These are phyloP conservation scores for Molothrus aeneus DNA, from an alignment of 2,797 vertebrate species.

Conservation along the genomic window DNA sequence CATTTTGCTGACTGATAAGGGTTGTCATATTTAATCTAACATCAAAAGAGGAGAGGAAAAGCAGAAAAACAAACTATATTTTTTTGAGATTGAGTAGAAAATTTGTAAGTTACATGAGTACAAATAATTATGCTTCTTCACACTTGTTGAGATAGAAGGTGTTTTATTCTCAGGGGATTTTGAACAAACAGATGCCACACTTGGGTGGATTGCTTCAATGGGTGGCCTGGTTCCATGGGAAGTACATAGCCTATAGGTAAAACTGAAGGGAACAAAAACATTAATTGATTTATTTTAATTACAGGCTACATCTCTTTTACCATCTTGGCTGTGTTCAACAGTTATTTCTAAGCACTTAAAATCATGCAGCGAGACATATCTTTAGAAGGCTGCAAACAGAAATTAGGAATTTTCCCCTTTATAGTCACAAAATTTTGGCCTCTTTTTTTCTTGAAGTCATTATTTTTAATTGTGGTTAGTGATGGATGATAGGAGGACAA, in stretches of 20 bases:
- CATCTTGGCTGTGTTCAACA: neutral
- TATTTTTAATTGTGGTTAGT: neutral
- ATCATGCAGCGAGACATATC: neutral
- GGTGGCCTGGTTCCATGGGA: neutral
- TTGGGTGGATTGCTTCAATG: neutral
- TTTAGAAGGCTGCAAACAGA: neutral
- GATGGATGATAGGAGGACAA: neutral
- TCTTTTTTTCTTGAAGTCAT: neutral
- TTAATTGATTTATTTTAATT: slow-evolving; percentile 42
- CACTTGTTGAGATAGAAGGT: neutral
- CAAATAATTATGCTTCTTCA: slow-evolving; percentile 30
- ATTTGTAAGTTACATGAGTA: neutral
- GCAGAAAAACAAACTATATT: neutral
- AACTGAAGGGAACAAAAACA: neutral
- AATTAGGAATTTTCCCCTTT: neutral
- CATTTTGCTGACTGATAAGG: slow-evolving; percentile 21
- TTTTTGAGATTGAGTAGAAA: neutral
- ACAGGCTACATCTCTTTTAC: neutral
- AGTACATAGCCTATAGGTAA: slow-evolving; percentile 25
- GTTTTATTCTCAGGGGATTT: neutral
- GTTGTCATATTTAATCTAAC: slow-evolving; percentile 27
- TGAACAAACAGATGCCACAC: neutral
- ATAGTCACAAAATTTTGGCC: neutral
- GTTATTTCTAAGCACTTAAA: slow-evolving; percentile 20
- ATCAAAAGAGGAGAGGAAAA: slow-evolving; percentile 32